Base-by-base conservation (phyloP, 1,140 invertebrate genomes). In the Nilaparvata lugens region DNA sequence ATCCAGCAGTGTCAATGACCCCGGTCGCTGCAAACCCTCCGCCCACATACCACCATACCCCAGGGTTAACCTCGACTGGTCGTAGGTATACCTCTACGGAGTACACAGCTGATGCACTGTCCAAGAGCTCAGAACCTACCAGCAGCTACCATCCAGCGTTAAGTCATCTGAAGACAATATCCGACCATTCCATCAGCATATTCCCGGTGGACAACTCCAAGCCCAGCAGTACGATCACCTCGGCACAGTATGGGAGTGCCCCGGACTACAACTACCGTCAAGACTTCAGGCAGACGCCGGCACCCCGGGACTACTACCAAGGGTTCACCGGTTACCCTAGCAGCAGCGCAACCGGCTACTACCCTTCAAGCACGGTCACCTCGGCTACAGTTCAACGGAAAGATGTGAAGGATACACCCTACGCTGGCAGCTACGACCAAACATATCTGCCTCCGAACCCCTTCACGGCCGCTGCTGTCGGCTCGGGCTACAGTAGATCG, bases 321-420 rank as follows among this genome's bases (percentile, higher is more conserved):
- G 52, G 59, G 13, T 60, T 60, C n/a, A n/a, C n/a, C 45, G 38
- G 28, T 23, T 16, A 38, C 9, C 51, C 51, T 3, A 35, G 35
- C 11, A 9, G 25, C 18, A 43, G 21, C 19, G 11, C 51, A 1
- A 23, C 43, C 1, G 59, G 48, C 1, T 38, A 53, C 14, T 60
- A 38, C 45, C 45, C 45, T 48, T 48, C 45, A 19, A 35, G 31
- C 9, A 35, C 31, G 7, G 31, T 35, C 9, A 35, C 31, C 7
- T 35, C 31, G 2, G 4, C 16, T 2, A 45, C 52, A 13, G 38
- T 18, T 9, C 52, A 48, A 24, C 54, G 59, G 38, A 60, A 60
- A 43, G 59, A 60, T 38, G 31, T 38, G 13, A 60, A 60, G 23
- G 59, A 60, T 60, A n/a, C 52, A 18, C 31, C 59, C 3, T 40